Conservation (phyloP, 2,888 invertebrate genomes). For the Podabrus alpinus region DNA sequence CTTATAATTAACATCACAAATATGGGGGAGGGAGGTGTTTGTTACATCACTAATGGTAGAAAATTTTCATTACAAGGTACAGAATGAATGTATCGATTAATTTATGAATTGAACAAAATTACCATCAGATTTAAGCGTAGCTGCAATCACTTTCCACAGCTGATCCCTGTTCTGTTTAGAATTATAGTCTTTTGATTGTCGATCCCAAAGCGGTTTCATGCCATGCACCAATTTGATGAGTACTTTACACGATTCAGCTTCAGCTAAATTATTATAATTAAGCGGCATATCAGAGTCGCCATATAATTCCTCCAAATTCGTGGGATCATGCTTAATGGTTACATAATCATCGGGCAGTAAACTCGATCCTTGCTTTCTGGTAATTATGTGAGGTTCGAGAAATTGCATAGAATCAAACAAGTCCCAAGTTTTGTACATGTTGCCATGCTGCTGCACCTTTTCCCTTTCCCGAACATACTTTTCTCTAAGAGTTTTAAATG, state of each 20-base stretch:
- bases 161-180: conserved; percentile 42
- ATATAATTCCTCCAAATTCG: conserved; percentile 7
- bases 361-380: conserved; percentile 30
- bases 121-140: conserved; percentile 38
- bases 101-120: neutral
- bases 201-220: conserved; percentile 45
- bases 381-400: conserved; percentile 43
- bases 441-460: conserved; percentile 36
- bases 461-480: conserved; percentile 44
- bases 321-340: conserved; percentile 17
- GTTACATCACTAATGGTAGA: neutral
- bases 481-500: conserved; percentile 43
- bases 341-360: conserved; percentile 7
- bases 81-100: too few species aligned
- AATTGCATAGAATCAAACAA: conserved; percentile 39
- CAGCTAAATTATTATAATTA: conserved; percentile 4
- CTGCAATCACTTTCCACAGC: conserved; percentile 41
- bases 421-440: conserved; percentile 40
- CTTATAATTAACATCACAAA: neutral
- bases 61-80: neutral
- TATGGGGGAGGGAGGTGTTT: too few species aligned
- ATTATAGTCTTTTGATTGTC: conserved; percentile 42
- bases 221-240: conserved; percentile 41
- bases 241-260: conserved; percentile 37
- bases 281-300: conserved; percentile 11